Base-by-base conservation (phyloP, 1,140 invertebrate species). In the Neodiprion fabricii region DNA sequence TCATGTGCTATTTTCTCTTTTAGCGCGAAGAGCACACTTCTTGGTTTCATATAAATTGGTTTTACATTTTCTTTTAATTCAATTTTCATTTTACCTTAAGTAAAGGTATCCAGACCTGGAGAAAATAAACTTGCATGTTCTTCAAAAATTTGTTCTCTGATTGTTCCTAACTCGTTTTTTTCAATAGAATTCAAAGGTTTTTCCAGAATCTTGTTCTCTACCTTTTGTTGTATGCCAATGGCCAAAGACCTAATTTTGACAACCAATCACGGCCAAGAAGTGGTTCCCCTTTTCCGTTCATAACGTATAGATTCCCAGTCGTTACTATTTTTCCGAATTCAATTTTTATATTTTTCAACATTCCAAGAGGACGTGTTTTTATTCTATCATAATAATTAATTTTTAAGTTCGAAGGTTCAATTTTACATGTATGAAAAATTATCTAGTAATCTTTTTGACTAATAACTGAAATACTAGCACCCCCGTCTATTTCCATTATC, bases 1-100 rank as follows among this genome's bases (percentile, higher is more conserved):
- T 90, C 86, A 21, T 76, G 74, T 53, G 86, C 82, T 8, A 89
- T 82, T 74, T 82, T 78, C 10, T 83, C 80, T 73, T 79, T 82
- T 49, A 89, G 74, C 12, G 86, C 83, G 76, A 79, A 87, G 9
- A 87, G 85, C 8, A 88, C 79, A 9, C 79, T 79, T 40, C 84
- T 66, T 28, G 71, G 49, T 53, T 72, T 53, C 53, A 28, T n/a
- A 17, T 72, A 72, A 3, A 53, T 28, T 9, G 71, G 71, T 53
- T 12, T 61, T 28, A 61, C 14, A 53, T 72, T 72, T 12, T 17
- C 49, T 49, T 14, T 49, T 61, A 72, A 61, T 53, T 53, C 40
- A 7, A 72, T 53, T 4, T 61, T 61, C 53, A 72, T 61, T 9
- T 72, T 40, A 21, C 49, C 53, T 72, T 72, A 49, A 72, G 53